Conservation (phyloP, 2,113 vertebrate genomes). For the Myocastor coypus region DNA sequence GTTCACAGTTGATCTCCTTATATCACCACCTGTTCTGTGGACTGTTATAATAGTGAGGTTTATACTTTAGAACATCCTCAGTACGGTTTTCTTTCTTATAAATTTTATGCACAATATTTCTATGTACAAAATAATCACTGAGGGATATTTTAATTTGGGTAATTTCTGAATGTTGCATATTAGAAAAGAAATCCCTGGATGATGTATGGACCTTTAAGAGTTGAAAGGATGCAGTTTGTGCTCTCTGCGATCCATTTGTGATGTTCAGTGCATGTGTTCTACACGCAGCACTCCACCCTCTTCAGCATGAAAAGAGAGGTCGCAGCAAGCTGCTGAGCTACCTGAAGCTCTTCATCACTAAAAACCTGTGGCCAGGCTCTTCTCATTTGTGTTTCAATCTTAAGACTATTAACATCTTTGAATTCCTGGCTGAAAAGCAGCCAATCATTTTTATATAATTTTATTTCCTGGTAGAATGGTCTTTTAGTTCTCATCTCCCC, state of each 20-base stretch:
- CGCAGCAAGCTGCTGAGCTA: background rate
- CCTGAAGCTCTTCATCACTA: background rate
- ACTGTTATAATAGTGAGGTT: background rate
- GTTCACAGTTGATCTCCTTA: background rate
- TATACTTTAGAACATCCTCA: background rate
- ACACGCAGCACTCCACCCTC: rapidly evolving
- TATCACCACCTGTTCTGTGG: background rate
- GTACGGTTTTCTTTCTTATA: background rate
- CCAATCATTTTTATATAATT: background rate
- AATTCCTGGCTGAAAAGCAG: background rate
- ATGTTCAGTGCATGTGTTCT: background rate
- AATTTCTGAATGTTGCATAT: background rate
- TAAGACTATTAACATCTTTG: background rate
- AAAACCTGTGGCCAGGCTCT: background rate
- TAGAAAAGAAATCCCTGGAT: background rate
- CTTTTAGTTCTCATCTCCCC: background rate
- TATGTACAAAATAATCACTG: background rate
- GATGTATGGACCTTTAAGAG: background rate
- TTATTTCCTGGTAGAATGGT: background rate
- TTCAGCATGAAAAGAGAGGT: background rate
- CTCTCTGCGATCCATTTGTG: background rate
- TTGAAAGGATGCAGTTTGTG: background rate
- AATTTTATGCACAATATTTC: background rate
- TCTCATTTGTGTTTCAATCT: background rate
- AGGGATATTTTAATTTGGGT: background rate